Conservation (phyloP, 2,797 vertebrate genomes). For the Phrynocephalus guinanensis region DNA sequence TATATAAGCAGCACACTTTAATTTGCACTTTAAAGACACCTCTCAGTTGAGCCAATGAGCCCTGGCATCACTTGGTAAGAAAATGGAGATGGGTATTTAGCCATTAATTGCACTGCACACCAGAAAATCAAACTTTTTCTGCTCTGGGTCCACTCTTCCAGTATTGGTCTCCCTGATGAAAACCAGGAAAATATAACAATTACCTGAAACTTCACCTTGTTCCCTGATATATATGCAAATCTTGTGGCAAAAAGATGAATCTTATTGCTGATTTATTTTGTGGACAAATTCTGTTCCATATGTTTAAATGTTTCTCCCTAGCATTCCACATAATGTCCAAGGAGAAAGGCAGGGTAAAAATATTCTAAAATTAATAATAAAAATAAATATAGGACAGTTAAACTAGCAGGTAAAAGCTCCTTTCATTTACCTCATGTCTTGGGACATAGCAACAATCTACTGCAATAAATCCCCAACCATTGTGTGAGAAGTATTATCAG, state of each 20-base stretch:
- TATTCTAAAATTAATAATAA: too few relatives aligned
- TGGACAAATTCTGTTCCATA: background rate
- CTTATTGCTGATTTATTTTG: background rate
- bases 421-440: conserved; percentile 37
- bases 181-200: too few relatives aligned
- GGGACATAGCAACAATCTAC: conserved; percentile 24
- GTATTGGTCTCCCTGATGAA: too few relatives aligned
- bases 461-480: conserved; percentile 20
- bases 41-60: too few relatives aligned
- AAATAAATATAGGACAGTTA: conserved; percentile 12
- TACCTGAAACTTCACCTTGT: background rate
- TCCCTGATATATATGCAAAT: background rate
- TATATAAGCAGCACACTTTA: too few relatives aligned
- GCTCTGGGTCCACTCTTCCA: too few relatives aligned
- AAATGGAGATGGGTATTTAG: too few relatives aligned
- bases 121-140: too few relatives aligned
- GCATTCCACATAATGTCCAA: background rate
- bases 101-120: too few relatives aligned
- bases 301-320: background rate
- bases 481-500: conserved; percentile 2
- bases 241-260: background rate
- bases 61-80: too few relatives aligned
- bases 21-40: too few relatives aligned
- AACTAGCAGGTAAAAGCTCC: background rate
- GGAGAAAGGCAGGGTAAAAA: too few relatives aligned